Evolutionary conservation across 2,888 invertebrate genomes (phyloP).

Genomic region (Macropis europaea): DNA sequence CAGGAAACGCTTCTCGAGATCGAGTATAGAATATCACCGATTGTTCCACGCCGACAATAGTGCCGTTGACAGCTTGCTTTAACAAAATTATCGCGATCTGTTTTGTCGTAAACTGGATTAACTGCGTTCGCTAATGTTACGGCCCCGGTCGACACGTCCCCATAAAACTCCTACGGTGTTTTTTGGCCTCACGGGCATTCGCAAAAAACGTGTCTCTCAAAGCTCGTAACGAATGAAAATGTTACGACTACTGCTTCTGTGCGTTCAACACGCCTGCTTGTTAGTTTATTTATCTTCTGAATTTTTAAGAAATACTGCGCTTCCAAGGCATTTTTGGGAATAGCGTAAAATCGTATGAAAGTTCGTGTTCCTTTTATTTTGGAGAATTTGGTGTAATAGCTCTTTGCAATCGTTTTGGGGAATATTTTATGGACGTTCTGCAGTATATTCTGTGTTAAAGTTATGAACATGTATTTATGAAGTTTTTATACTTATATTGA

Average conservation of each 20-base stretch:
- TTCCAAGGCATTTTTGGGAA: no score
- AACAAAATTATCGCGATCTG: slow-evolving; percentile 32
- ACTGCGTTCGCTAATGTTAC: background rate
- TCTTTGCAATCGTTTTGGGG: no score
- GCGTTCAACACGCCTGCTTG: background rate
- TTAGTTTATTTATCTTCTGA: no score
- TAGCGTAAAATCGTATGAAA: no score
- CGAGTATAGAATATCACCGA: slow-evolving; percentile 32
- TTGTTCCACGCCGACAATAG: slow-evolving; percentile 43
- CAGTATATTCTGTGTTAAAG: no score
- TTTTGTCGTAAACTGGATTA: background rate
- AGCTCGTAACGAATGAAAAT: slow-evolving; percentile 28
- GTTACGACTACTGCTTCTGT: background rate
- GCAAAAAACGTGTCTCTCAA: background rate
- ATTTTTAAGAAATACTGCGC: no score
- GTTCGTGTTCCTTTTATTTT: no score
- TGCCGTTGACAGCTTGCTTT: slow-evolving; percentile 29
- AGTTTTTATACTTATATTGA: no score
- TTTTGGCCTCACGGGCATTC: background rate
- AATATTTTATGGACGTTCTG: no score
- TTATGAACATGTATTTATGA: no score
- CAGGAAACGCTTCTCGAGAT: slow-evolving; percentile 19
- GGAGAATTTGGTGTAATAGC: no score
- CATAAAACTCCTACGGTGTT: background rate
- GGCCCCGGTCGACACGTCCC: background rate